A percentile compares a stretch with the other conserved stretches of the same genome.
Conservation (phyloP, 2,888 invertebrate species). For the Drosophila vallismaia region DNA sequence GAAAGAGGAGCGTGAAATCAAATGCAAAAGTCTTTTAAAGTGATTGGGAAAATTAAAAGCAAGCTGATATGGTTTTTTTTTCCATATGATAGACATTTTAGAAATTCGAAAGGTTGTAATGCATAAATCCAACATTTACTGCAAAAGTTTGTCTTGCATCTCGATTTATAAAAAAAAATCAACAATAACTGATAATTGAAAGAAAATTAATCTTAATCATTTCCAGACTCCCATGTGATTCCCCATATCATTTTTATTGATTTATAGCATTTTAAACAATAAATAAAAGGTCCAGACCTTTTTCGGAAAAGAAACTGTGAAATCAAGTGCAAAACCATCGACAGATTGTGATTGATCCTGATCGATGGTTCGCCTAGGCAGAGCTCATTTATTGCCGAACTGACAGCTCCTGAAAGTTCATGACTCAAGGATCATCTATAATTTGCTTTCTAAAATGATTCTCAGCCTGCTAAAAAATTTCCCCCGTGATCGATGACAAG, state of each 20-base stretch:
- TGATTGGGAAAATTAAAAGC: constrained; percentile 13
- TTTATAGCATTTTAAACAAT: not conserved
- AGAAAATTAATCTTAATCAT: not conserved
- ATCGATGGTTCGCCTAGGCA: constrained; percentile 54
- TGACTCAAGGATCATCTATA: constrained; percentile 71
- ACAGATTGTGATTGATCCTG: constrained; percentile 61
- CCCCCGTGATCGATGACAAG: constrained; percentile 68
- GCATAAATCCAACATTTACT: not conserved
- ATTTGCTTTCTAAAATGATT: constrained; percentile 72
- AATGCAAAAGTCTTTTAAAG: constrained; percentile 23
- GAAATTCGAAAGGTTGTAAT: not conserved
- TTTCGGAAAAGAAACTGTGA: constrained; percentile 39
- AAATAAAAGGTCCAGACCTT: not conserved
- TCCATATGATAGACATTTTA: not conserved
- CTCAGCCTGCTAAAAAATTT: constrained; percentile 52
- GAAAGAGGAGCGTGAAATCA: constrained; percentile 24
- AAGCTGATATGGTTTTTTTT: constrained; percentile 6
- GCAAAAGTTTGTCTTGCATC: not conserved
- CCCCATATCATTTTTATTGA: no score
- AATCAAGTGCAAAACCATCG: constrained; percentile 62
- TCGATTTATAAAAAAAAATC: no score
- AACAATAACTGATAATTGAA: not conserved
- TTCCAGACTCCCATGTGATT: no score
- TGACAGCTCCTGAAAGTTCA: constrained; percentile 69
- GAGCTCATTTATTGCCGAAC: constrained; percentile 53